Percentiles rank a stretch among this genome's conserved stretches.
phyloP scores from a whole-genome alignment of 2,113 vertebrate genomes.

The Mesembrinibis cayennensis region DNA sequence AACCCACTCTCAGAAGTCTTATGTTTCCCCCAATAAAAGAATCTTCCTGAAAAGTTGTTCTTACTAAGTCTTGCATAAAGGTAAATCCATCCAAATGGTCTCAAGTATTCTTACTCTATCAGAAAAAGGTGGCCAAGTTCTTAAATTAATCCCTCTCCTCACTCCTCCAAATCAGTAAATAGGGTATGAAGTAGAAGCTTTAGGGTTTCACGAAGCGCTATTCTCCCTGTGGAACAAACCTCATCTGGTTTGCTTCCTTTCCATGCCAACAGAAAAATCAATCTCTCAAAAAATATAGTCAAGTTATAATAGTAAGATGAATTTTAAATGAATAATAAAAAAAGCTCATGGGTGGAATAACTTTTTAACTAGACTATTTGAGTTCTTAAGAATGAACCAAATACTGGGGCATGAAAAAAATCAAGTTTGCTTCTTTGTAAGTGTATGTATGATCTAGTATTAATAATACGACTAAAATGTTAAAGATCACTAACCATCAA shows the following conservation, averaged over 20 bases:
- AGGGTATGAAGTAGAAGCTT: background rate
- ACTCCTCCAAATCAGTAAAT: background rate
- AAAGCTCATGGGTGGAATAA: background rate
- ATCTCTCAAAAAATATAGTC: background rate
- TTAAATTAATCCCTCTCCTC: background rate
- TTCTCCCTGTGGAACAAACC: background rate
- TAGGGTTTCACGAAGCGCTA: background rate
- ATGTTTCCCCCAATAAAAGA: background rate
- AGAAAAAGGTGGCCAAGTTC: background rate
- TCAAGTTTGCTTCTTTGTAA: background rate
- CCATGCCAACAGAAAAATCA: background rate
- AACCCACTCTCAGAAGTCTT: background rate
- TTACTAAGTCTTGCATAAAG: background rate
- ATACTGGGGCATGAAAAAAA: background rate
- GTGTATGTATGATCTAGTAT: background rate
- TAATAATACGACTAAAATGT: background rate
- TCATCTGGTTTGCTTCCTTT: background rate
- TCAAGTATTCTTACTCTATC: background rate
- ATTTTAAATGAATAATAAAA: background rate
- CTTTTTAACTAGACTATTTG: background rate
- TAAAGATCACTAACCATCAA: background rate
- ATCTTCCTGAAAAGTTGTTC: background rate
- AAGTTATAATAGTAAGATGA: background rate
- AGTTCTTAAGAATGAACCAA: background rate
- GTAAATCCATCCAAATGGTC: background rate